phyloP scores from a whole-genome alignment of 2,797 vertebrate genomes.

The Aulostomus chinensis region DNA sequence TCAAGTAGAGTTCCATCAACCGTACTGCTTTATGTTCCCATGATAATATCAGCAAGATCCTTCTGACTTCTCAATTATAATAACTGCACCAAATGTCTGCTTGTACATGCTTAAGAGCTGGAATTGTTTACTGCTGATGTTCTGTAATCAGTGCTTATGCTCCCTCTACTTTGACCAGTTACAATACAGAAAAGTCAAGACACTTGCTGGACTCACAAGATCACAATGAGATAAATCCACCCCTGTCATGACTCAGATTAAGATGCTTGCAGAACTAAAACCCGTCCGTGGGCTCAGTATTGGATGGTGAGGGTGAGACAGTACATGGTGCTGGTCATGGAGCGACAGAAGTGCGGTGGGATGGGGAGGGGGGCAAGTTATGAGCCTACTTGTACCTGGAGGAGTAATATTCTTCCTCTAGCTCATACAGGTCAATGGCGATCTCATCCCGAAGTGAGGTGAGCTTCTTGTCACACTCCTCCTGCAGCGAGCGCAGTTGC shows the following conservation, averaged over 20 bases:
- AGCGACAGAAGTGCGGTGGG: slow-evolving; percentile 39
- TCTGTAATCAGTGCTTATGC: too few relatives aligned
- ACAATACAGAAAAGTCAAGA: too few relatives aligned
- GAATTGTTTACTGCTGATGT: too few relatives aligned
- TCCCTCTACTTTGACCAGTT: too few relatives aligned
- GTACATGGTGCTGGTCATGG: slow-evolving; percentile 46
- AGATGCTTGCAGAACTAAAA: slow-evolving; percentile 22
- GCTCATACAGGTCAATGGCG: slow-evolving; percentile 96
- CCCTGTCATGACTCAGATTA: slow-evolving; percentile 10
- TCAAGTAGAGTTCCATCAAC: too few relatives aligned
- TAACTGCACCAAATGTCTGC: too few relatives aligned
- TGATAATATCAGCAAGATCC: too few relatives aligned
- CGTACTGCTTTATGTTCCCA: too few relatives aligned
- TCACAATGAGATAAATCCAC: slow-evolving; percentile 12
- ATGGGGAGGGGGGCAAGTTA: slow-evolving; percentile 51
- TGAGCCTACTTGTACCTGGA: slow-evolving; percentile 98
- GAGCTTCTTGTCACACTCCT: slow-evolving; percentile 97
- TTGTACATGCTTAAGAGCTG: too few relatives aligned
- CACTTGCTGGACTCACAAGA: slow-evolving; percentile 3
- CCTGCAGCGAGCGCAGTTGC: slow-evolving; percentile 91
- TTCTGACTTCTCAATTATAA: too few relatives aligned
- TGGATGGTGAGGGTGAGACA: slow-evolving; percentile 43
- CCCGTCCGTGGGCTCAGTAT: slow-evolving; percentile 36
- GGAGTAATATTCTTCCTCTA: slow-evolving; percentile 99
- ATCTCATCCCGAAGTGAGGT: slow-evolving; percentile 93